phyloP scores from a whole-genome alignment of 1,140 invertebrate genomes.

The Tetramorium simillimum region DNA sequence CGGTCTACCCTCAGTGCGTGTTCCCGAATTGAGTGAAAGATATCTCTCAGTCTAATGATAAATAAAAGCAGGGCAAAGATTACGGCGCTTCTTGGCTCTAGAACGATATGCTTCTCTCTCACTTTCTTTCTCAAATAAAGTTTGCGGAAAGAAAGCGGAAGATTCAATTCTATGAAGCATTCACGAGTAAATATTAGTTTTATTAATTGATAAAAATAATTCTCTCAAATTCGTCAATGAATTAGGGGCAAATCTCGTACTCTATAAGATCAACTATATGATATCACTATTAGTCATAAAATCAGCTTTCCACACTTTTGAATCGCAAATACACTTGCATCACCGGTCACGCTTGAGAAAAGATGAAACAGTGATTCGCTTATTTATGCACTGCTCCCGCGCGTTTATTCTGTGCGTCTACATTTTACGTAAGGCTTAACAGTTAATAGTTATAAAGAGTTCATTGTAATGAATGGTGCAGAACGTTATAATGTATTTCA shows the following conservation, averaged over 20 bases:
- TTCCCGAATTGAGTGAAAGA: constrained; percentile 11
- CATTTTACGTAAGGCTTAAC: constrained; percentile 18
- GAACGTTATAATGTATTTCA: constrained; percentile 6
- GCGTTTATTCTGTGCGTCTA: neutral
- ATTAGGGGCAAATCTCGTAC: neutral
- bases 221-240: neutral
- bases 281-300: neutral
- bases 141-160: constrained; percentile 4
- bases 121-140: neutral
- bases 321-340: neutral
- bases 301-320: neutral
- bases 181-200: constrained; percentile 27
- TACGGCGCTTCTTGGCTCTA: neutral
- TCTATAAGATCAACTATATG: neutral
- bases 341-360: neutral
- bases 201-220: neutral
- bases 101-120: neutral
- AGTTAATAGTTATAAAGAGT: constrained; percentile 42
- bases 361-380: constrained; percentile 14
- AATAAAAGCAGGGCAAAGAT: constrained; percentile 43
- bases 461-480: constrained; percentile 33
- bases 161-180: constrained; percentile 4
- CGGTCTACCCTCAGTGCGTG: neutral
- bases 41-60: neutral
- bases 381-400: constrained; percentile 21